These are phyloP conservation scores for Achroia grisella DNA, from an alignment of 1,140 invertebrate species.

Conservation along the genomic window DNA sequence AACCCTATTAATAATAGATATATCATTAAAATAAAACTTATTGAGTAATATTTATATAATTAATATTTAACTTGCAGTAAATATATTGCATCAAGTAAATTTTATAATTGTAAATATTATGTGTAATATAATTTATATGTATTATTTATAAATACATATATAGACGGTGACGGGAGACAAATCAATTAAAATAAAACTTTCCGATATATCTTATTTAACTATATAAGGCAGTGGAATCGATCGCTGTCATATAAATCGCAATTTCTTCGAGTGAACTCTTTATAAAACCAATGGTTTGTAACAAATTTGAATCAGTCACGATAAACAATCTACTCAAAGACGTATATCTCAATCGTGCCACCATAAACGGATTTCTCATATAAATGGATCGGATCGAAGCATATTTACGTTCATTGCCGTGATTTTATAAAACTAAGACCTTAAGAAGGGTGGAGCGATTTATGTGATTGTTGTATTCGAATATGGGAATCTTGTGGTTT, in stretches of 20 bases:
- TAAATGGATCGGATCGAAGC: constrained; percentile 17
- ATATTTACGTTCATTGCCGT: constrained; percentile 34
- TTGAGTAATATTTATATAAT: no score
- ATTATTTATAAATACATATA: no score
- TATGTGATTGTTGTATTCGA: neutral
- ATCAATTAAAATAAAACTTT: no score
- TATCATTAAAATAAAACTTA: no score
- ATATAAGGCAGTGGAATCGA: constrained; percentile 1
- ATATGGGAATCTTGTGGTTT: neutral
- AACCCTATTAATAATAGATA: no score
- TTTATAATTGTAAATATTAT: no score
- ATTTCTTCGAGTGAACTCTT: constrained; percentile 18
- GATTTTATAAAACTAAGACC: neutral
- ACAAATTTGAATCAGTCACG: constrained; percentile 30
- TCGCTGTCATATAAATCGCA: constrained; percentile 20
- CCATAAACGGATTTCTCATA: constrained; percentile 20
- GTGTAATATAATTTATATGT: no score
- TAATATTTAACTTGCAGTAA: no score
- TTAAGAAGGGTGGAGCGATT: constrained; percentile 2
- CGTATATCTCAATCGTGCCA: constrained; percentile 38
- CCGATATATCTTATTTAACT: neutral
- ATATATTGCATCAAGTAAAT: no score
- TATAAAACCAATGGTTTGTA: constrained; percentile 31
- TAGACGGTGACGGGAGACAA: no score
- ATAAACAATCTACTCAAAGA: constrained; percentile 17